Percentiles rank a stretch among this genome's conserved stretches.
Conservation (phyloP, 2,797 vertebrate species). For the Pelobates cultripes region DNA sequence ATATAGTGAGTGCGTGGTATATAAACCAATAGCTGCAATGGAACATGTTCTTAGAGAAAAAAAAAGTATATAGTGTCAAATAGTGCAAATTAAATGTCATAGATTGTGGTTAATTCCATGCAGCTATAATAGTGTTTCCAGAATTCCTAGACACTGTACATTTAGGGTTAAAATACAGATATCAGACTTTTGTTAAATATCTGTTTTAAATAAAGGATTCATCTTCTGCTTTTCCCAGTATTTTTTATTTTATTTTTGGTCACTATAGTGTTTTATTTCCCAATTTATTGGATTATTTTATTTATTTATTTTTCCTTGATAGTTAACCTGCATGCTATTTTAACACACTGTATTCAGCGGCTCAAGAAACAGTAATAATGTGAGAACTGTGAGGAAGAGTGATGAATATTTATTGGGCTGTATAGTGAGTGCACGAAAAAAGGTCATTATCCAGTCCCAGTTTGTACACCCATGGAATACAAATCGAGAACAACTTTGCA, state of each 20-base stretch:
- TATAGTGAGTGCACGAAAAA: constrained; percentile 54
- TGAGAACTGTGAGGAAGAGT: constrained; percentile 45
- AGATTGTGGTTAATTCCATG: background rate
- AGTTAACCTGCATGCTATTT: constrained; percentile 48
- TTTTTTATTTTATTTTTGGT: constrained; percentile 1
- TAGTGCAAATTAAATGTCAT: background rate
- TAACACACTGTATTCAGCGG: constrained; percentile 44
- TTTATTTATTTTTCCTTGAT: constrained; percentile 21
- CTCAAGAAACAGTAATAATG: constrained; percentile 46
- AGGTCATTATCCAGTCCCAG: constrained; percentile 52
- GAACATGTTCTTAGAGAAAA: too few species aligned
- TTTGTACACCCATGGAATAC: constrained; percentile 46
- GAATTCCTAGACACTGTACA: background rate
- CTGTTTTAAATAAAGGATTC: background rate
- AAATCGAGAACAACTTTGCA: constrained; percentile 53
- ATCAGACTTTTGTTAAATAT: constrained; percentile 5
- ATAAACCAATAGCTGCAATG: too few species aligned
- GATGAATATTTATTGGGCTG: constrained; percentile 54
- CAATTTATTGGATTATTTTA: constrained; percentile 17
- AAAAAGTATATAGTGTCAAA: background rate
- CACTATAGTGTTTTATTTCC: constrained; percentile 16
- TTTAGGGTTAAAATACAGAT: background rate
- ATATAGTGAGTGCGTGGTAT: too few species aligned
- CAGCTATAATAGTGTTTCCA: background rate
- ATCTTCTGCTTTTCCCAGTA: constrained; percentile 1